Conservation (phyloP, 2,113 vertebrate species). For the Crotalus viridis region DNA sequence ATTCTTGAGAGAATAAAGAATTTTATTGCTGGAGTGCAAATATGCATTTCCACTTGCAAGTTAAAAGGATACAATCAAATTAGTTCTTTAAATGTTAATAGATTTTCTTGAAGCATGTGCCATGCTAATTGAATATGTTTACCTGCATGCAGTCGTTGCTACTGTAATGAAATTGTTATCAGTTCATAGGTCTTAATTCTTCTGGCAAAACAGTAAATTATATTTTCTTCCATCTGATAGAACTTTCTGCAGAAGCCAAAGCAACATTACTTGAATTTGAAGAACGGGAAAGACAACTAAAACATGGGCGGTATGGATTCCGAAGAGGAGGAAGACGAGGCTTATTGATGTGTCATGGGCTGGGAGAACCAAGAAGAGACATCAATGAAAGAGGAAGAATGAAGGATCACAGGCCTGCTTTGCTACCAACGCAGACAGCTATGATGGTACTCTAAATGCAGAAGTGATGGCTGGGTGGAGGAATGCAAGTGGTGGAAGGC, state of each 20-base stretch:
- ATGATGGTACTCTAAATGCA: conserved; percentile 77
- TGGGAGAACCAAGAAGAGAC: conserved; percentile 81
- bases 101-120: conserved; percentile 42
- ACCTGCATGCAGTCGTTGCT: neutral
- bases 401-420: conserved; percentile 81
- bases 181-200: neutral
- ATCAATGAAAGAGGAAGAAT: conserved; percentile 78
- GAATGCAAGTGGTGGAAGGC: neutral
- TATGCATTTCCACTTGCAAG: conserved; percentile 6
- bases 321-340: conserved; percentile 81
- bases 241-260: conserved; percentile 95
- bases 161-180: neutral
- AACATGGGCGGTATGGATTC: conserved; percentile 80
- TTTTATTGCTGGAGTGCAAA: conserved; percentile 24
- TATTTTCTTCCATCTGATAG: conserved; percentile 64
- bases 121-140: conserved; percentile 16
- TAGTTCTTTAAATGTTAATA: conserved; percentile 50
- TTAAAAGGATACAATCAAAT: neutral
- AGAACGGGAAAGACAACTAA: conserved; percentile 87
- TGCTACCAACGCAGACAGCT: conserved; percentile 81
- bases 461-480: neutral
- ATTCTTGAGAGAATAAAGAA: neutral
- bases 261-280: conserved; percentile 89
- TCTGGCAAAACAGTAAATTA: conserved; percentile 11
- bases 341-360: conserved; percentile 71